Conservation (phyloP, 2,797 vertebrate genomes). For the Monodelphis domestica region DNA sequence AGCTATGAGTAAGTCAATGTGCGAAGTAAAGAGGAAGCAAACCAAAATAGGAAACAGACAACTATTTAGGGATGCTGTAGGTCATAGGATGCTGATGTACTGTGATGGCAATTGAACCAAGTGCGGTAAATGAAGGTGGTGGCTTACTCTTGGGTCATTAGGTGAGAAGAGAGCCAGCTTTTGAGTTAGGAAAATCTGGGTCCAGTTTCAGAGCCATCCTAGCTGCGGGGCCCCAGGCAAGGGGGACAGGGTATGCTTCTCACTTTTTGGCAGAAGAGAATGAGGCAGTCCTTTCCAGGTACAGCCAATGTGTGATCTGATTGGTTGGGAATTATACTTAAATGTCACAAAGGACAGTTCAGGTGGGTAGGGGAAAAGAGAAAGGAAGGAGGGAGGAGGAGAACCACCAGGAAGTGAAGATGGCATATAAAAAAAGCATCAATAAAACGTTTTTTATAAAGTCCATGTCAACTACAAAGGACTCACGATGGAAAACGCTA, state of each 20-base stretch:
- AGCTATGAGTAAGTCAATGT: neutral
- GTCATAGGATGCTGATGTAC: neutral
- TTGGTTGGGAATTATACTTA: neutral
- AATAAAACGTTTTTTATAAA: neutral
- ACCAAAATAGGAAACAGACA: neutral
- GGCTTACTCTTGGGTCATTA: neutral
- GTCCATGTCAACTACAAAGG: too few species aligned
- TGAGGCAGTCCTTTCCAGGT: neutral
- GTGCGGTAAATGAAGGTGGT: neutral
- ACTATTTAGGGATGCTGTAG: neutral
- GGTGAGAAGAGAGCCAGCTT: neutral
- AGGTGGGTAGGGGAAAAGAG: too few species aligned
- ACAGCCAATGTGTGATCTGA: neutral
- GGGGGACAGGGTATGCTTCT: neutral
- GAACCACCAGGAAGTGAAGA: neutral
- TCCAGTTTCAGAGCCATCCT: too few species aligned
- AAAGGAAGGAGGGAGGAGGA: neutral
- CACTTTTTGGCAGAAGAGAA: neutral
- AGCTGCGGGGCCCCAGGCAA: neutral
- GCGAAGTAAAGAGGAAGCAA: neutral
- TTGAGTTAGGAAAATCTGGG: neutral
- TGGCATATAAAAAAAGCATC: neutral
- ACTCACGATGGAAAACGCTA: too few species aligned
- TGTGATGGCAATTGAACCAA: neutral
- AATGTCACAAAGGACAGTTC: neutral